Evolutionary conservation across 2,888 invertebrate genomes (phyloP).

Genomic region (Amitus sp.): DNA sequence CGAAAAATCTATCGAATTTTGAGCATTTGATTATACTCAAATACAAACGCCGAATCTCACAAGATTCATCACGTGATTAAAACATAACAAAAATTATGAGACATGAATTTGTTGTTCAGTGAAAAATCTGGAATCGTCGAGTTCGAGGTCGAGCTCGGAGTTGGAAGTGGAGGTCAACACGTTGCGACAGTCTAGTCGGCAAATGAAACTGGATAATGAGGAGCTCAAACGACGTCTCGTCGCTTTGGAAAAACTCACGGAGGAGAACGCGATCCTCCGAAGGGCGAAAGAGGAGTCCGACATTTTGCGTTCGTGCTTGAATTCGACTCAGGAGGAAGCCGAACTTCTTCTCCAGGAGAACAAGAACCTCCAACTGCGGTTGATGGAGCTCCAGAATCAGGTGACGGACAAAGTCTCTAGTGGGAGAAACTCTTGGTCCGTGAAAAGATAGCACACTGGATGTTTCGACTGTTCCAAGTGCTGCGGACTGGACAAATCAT

Average conservation of each 20-base stretch:
- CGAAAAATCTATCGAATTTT: constrained; percentile 62
- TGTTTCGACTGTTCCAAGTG: constrained; percentile 78
- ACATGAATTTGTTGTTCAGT: constrained; percentile 42
- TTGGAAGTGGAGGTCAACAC: constrained; percentile 67
- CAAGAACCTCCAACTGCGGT: constrained; percentile 75
- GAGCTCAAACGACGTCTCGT: constrained; percentile 71
- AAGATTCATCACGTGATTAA: too few species aligned
- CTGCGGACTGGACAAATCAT: constrained; percentile 70
- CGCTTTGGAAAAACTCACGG: constrained; percentile 71
- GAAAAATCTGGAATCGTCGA: constrained; percentile 41
- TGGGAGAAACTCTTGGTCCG: constrained; percentile 66
- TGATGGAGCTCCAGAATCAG: constrained; percentile 74
- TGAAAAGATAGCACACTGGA: constrained; percentile 75
- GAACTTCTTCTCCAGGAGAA: constrained; percentile 79
- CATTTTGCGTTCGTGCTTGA: constrained; percentile 70
- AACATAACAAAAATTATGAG: neutral
- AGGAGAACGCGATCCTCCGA: constrained; percentile 69
- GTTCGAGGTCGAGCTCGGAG: constrained; percentile 52
- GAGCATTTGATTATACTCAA: constrained; percentile 59
- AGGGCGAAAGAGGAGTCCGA: constrained; percentile 72
- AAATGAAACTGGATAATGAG: constrained; percentile 73
- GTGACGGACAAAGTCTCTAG: constrained; percentile 57
- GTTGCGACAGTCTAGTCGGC: constrained; percentile 67
- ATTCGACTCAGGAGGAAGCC: constrained; percentile 81
- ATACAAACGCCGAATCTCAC: too few species aligned